These are phyloP conservation scores for Tinamus major DNA, from an alignment of 2,797 vertebrate genomes.

Conservation along the genomic window DNA sequence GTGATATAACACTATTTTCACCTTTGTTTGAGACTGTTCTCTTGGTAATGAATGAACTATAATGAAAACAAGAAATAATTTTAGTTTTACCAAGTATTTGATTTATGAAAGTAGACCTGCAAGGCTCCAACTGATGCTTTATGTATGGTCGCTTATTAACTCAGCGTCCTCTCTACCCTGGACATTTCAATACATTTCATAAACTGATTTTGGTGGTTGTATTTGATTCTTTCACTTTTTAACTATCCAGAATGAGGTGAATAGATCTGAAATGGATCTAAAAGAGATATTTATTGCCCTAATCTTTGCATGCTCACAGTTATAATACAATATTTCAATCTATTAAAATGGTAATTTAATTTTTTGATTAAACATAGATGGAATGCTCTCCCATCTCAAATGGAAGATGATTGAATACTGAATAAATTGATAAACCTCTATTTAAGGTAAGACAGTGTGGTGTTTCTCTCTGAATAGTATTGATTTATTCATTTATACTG, in stretches of 20 bases:
- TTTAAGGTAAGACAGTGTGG: background rate
- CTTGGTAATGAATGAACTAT: background rate
- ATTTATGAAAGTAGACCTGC: background rate
- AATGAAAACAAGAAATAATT: background rate
- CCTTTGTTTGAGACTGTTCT: background rate
- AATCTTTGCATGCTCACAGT: background rate
- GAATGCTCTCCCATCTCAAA: background rate
- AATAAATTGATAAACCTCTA: constrained; percentile 21
- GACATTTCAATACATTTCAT: constrained; percentile 16
- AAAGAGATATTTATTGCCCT: constrained; percentile 27
- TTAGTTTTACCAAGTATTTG: background rate
- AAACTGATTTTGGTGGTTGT: background rate
- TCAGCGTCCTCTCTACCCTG: background rate
- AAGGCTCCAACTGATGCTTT: background rate
- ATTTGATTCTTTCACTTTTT: constrained; percentile 42
- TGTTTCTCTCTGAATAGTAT: background rate
- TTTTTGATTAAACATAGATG: constrained; percentile 45
- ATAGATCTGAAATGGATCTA: constrained; percentile 33
- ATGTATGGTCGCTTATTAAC: background rate
- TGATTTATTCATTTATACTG: constrained; percentile 9
- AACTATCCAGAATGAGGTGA: constrained; percentile 17
- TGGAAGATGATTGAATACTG: background rate
- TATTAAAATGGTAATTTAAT: constrained; percentile 53
- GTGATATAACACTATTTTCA: background rate
- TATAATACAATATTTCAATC: background rate